Evolutionary conservation across 2,797 vertebrate genomes (phyloP), one percentile per base, ranked within the genome.

Genomic region (Meda fulgida): DNA sequence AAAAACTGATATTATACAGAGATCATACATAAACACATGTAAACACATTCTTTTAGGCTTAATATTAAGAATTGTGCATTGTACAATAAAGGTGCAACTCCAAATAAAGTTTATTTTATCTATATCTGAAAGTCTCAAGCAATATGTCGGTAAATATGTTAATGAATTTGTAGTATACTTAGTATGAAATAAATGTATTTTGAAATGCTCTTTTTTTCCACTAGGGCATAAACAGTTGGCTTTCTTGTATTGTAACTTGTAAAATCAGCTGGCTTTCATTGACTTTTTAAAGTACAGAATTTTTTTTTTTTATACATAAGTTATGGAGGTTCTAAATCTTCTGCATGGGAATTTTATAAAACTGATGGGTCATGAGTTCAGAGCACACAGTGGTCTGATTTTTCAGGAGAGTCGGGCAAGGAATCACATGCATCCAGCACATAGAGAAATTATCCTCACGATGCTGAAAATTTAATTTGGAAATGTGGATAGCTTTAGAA

Each of bases 401-500:
- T 77, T 77, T 77, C 34, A 26, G 34, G 4, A 77, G 23, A 77
- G 23, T 8, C 7, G 4, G n/a, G n/a, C 53, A 38, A n/a, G 26
- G n/a, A 60, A 78, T 60, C 31, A 76, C 53, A 60, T 19, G n/a
- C 21, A 19, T 40, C 75, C 36, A 60, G 75, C 75, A 78, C 23
- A 60, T 11, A 40, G 36, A 78, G 53, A 55, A 78, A 19, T 40
- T 36, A 40, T 60, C 75, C 31, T 13, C 16, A 66, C 23, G 0
- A n/a, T 10, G 66, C 16, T 67, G 34, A 18, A 51, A 55, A 77
- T 78, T 29, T 1, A 40, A 26, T 78, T 78, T 40, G 36, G 14
- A 60, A 78, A 82, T 58, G 53, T 60, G 9, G 58, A 34, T 70
- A 72, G 23, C n/a, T 78, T 78, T 60, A 60, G 23, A 78, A 60